Conservation (phyloP, 2,888 invertebrate species). For the Schrankia costaestrigalis region DNA sequence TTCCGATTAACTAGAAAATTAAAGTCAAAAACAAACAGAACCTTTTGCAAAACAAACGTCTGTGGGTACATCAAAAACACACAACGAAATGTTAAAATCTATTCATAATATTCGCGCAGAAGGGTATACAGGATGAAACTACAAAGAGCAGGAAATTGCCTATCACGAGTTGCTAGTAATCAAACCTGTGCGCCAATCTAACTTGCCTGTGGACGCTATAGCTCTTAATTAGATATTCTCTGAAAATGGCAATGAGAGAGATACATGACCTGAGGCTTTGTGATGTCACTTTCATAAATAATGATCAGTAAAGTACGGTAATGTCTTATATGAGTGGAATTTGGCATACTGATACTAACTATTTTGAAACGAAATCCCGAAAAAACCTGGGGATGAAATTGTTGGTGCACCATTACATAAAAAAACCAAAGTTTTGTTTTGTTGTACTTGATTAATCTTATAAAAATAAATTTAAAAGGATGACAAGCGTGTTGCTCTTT, state of each 20-base stretch:
- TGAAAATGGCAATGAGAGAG: conserved; percentile 1
- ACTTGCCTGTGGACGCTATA: conserved; percentile 60
- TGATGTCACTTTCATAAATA: too few relatives aligned
- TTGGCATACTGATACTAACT: too few relatives aligned
- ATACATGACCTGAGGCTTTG: neutral
- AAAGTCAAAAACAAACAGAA: conserved; percentile 10
- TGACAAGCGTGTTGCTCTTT: too few relatives aligned
- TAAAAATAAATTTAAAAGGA: too few relatives aligned
- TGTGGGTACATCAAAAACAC: conserved; percentile 45
- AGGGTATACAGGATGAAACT: conserved; percentile 53
- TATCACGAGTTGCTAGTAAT: conserved; percentile 68
- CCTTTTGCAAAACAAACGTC: conserved; percentile 29
- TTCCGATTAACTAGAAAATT: conserved; percentile 12
- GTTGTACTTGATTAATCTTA: too few relatives aligned
- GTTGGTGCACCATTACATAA: too few relatives aligned
- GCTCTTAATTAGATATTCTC: conserved; percentile 64
- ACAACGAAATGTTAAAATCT: conserved; percentile 58
- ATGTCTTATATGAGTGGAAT: too few relatives aligned
- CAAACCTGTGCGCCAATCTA: conserved; percentile 62
- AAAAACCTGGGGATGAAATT: too few relatives aligned
- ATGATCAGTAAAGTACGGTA: too few relatives aligned
- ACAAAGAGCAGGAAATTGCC: conserved; percentile 78
- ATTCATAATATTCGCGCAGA: conserved; percentile 53
- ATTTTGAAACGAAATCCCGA: too few relatives aligned
- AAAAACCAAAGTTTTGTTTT: too few relatives aligned